Evolutionary conservation across 2,797 vertebrate genomes (phyloP).

Genomic region (Sebastes oblongus): DNA sequence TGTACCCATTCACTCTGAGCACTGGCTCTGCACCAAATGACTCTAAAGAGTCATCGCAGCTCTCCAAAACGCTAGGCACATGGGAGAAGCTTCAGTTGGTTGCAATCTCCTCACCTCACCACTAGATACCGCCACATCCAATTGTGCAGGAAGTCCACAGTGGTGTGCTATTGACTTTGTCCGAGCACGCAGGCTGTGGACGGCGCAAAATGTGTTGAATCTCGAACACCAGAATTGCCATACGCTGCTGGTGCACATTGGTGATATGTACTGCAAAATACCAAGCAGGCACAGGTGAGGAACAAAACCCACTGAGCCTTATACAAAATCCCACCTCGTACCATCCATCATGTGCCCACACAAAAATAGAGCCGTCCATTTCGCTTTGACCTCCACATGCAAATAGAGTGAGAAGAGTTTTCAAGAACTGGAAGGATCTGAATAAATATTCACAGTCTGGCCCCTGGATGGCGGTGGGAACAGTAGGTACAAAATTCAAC

Average conservation of each 20-base stretch:
- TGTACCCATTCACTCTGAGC: too few species aligned
- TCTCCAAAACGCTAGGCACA: too few species aligned
- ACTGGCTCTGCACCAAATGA: too few species aligned
- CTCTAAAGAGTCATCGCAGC: too few species aligned
- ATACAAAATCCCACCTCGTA: neutral
- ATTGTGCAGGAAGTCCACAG: too few species aligned
- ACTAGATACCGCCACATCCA: too few species aligned
- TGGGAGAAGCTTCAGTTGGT: too few species aligned
- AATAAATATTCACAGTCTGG: conserved; percentile 2
- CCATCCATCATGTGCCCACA: neutral
- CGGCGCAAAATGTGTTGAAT: neutral
- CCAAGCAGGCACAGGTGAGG: neutral
- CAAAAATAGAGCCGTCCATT: conserved; percentile 1
- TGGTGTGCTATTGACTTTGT: neutral
- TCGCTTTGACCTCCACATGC: conserved; percentile 12
- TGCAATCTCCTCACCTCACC: too few species aligned
- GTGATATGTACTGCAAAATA: neutral
- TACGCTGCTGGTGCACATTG: neutral
- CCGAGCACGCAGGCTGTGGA: neutral
- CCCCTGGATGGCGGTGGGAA: neutral
- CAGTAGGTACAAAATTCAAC: neutral
- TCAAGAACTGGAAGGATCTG: neutral
- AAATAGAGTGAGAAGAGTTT: conserved; percentile 2
- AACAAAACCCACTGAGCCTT: neutral
- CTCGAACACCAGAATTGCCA: neutral